These are phyloP conservation scores for Drosophila neutralis DNA, from an alignment of 2,888 invertebrate species.

Conservation along the genomic window DNA sequence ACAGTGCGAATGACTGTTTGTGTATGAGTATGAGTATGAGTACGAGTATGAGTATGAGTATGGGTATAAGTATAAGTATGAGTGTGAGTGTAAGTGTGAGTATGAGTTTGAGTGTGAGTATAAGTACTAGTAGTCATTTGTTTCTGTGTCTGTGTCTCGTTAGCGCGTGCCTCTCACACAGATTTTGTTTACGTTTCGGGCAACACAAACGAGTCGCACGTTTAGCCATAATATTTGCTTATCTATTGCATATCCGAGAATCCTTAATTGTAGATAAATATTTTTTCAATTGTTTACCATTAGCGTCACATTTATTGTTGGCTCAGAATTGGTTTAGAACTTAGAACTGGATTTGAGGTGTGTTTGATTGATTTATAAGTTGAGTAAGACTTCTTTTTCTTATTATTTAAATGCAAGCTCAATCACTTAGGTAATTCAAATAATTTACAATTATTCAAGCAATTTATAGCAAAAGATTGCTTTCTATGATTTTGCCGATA, in stretches of 20 bases:
- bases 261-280: slow-evolving; percentile 15
- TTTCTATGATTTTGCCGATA: no score
- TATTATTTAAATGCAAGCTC: neutral
- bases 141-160: slow-evolving; percentile 13
- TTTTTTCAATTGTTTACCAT: slow-evolving; percentile 18
- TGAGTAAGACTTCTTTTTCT: neutral
- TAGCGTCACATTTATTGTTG: slow-evolving; percentile 17
- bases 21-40: neutral
- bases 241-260: slow-evolving; percentile 48
- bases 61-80: neutral
- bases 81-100: neutral
- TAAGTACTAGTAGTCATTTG: neutral
- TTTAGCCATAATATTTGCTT: slow-evolving; percentile 53
- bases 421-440: neutral
- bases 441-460: neutral
- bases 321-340: neutral
- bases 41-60: neutral
- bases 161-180: slow-evolving; percentile 38
- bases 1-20: neutral
- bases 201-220: slow-evolving; percentile 43
- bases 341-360: neutral
- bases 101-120: neutral
- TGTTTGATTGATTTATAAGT: neutral
- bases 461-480: neutral
- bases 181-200: slow-evolving; percentile 44